These are phyloP conservation scores for Caranx melampygus DNA, from an alignment of 2,113 vertebrate genomes.

Conservation along the genomic window DNA sequence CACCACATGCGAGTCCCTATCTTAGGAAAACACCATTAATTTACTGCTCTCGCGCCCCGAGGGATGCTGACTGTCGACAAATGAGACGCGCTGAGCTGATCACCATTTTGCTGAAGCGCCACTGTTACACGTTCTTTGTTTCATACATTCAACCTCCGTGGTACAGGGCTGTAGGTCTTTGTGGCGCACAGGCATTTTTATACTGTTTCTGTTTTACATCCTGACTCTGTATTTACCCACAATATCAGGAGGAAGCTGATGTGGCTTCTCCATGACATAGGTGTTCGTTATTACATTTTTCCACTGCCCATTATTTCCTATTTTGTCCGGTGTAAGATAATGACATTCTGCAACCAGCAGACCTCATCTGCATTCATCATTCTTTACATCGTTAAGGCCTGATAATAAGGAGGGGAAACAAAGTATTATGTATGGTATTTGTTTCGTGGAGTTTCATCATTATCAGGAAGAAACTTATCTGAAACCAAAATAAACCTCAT, in stretches of 20 bases:
- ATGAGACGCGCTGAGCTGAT: slow-evolving; percentile 35
- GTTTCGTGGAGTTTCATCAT: too few species aligned
- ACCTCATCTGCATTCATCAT: not conserved
- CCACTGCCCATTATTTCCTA: too few species aligned
- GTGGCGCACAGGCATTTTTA: too few species aligned
- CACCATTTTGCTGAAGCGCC: not conserved
- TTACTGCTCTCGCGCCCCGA: slow-evolving; percentile 18
- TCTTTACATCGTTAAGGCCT: too few species aligned
- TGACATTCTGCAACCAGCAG: not conserved
- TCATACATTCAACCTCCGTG: not conserved
- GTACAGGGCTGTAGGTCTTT: not conserved
- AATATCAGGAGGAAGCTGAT: not conserved
- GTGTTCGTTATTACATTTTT: too few species aligned
- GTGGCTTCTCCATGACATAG: not conserved
- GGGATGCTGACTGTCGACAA: slow-evolving; percentile 25
- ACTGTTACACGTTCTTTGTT: not conserved
- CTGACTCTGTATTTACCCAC: not conserved
- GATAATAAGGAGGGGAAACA: too few species aligned
- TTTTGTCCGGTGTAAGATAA: not conserved
- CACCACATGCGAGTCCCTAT: slow-evolving; percentile 17
- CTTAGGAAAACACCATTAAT: slow-evolving; percentile 57
- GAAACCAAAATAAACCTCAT: too few species aligned
- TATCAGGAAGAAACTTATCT: too few species aligned
- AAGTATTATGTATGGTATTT: too few species aligned
- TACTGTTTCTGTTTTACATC: not conserved